Evolutionary conservation across 2,888 invertebrate species (phyloP).

Genomic region (Gymnosoma rotundatum): DNA sequence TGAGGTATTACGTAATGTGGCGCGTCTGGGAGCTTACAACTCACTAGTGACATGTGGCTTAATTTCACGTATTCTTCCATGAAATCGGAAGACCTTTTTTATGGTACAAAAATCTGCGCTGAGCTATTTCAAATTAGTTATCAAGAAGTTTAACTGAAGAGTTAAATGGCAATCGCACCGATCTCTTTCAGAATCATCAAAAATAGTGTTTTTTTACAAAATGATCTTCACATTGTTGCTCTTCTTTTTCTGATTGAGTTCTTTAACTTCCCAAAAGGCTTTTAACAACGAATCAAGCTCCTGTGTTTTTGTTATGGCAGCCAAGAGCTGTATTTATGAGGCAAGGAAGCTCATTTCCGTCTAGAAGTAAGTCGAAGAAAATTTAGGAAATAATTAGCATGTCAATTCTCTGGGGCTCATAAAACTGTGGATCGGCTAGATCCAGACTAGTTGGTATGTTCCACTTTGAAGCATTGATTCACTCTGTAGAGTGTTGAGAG

Average conservation of each 20-base stretch:
- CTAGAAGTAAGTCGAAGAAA: background rate
- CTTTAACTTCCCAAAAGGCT: too few species aligned
- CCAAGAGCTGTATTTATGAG: conserved; percentile 51
- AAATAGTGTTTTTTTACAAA: conserved; percentile 15
- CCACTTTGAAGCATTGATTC: background rate
- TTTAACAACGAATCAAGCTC: too few species aligned
- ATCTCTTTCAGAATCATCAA: background rate
- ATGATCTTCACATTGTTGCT: conserved; percentile 8
- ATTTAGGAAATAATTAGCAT: conserved; percentile 46
- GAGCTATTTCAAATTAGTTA: conserved; percentile 27
- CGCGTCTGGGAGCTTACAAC: too few species aligned
- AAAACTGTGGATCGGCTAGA: conserved; percentile 48
- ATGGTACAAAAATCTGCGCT: background rate
- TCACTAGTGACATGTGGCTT: too few species aligned
- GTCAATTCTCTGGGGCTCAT: conserved; percentile 46
- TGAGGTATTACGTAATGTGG: background rate
- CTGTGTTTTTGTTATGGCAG: conserved; percentile 15
- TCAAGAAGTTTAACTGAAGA: conserved; percentile 2
- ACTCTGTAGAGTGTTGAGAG: background rate
- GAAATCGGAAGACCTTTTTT: too few species aligned
- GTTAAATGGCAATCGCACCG: conserved; percentile 26
- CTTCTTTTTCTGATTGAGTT: conserved; percentile 22
- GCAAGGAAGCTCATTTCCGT: conserved; percentile 28
- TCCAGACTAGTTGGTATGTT: background rate
- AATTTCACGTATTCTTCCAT: too few species aligned